Conservation (phyloP, 2,113 vertebrate species). For the Phrynosoma platyrhinos region DNA sequence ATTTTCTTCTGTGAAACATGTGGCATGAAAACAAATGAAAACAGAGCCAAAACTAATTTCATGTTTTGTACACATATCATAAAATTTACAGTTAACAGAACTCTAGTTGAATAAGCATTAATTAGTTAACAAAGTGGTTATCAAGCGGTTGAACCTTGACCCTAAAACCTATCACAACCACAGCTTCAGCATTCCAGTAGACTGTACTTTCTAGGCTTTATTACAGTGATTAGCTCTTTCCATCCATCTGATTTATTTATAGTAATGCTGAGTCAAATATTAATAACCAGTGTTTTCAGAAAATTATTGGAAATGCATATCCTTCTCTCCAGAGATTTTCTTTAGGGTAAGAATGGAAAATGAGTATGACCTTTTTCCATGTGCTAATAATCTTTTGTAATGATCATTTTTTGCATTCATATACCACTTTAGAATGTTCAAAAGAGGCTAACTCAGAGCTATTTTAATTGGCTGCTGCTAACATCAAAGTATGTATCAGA, state of each 20-base stretch:
- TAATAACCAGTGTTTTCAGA: not conserved
- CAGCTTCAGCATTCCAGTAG: not conserved
- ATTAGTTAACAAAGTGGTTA: not conserved
- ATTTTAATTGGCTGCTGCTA: too few relatives aligned
- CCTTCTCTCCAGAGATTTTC: not conserved
- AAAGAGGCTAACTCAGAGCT: not conserved
- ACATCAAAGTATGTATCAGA: not conserved
- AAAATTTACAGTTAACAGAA: not conserved
- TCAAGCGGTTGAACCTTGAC: not conserved
- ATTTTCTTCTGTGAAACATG: constrained; percentile 16
- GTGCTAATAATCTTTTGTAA: not conserved
- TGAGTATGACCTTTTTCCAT: not conserved
- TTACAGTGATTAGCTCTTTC: not conserved
- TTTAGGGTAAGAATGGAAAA: not conserved
- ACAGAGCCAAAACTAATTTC: not conserved
- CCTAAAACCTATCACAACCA: not conserved
- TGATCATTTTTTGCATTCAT: not conserved
- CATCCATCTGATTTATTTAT: not conserved
- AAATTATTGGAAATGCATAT: not conserved
- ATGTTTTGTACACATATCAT: not conserved
- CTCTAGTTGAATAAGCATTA: rapidly evolving
- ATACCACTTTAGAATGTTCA: not conserved
- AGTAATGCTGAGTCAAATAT: not conserved
- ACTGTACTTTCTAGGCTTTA: not conserved
- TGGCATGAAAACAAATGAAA: not conserved